Evolutionary conservation across 2,797 vertebrate genomes (phyloP), one percentile per base, ranked within the genome.

Genomic region (Heteromormyrus szaboi): DNA sequence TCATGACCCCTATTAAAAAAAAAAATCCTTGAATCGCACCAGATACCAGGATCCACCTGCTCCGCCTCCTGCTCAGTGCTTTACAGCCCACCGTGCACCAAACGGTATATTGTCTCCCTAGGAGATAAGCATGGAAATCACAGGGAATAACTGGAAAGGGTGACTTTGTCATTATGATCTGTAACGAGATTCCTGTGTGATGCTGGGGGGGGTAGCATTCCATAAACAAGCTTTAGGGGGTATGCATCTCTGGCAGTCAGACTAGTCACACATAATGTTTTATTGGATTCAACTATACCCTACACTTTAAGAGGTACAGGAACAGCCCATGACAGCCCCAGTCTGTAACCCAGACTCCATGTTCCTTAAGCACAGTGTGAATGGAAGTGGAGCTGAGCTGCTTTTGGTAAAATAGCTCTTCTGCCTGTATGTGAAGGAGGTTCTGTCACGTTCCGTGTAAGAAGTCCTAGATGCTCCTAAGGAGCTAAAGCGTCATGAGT

Each of bases 121-220:
- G 90, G 90, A 94, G 94, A 95, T 93, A 94, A 94, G 93, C 91
- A 91, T 79, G 88, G 91, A 94, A 94, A 94, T 93, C 91, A 93
- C 93, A 93, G 92, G 91, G 91, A 95, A 95, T 95, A 94, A 95
- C 95, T 95, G 93, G 92, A 95, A 94, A 92, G 92, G 92, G 92
- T 93, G 93, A 93, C 93, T 94, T 94, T 95, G 93, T 95, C 94
- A 95, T 95, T 94, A 94, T 89, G 89, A 94, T 91, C 96, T 92
- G 94, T 95, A 95, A 96, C 95, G 94, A 95, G 94, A 95, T 94
- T 94, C 93, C 93, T 91, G 89, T 87, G 93, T 93, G 90, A 91
- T 89, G 90, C 89, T 90, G 91, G 8, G 1, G 81, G 44, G 22
- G 9, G 4, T 85, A 4, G 19, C 22, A 48, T 17, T 41, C 37